Evolutionary conservation across 2,888 invertebrate genomes (phyloP).

Genomic region (Bhutanitis thaidina): DNA sequence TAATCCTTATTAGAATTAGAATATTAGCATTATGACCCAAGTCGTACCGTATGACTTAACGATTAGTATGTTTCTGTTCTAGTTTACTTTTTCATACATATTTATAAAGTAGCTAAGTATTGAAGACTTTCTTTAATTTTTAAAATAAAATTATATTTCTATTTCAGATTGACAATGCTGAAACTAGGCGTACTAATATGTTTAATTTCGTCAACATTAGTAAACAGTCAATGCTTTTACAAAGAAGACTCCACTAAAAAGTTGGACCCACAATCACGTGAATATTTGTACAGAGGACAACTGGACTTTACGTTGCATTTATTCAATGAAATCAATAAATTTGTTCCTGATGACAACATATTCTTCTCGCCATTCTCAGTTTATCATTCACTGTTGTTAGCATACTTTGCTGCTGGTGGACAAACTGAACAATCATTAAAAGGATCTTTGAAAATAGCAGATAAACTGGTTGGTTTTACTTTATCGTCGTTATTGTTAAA

Average conservation of each 20-base stretch:
- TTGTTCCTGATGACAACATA: constrained; percentile 85
- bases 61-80: too few relatives aligned
- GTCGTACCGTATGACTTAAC: too few relatives aligned
- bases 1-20: too few relatives aligned
- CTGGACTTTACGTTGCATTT: constrained; percentile 86
- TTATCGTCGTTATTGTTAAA: not conserved
- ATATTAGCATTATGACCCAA: too few relatives aligned
- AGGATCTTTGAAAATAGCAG: constrained; percentile 81
- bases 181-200: constrained; percentile 41
- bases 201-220: constrained; percentile 43
- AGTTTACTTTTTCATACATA: too few relatives aligned
- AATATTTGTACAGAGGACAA: constrained; percentile 62
- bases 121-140: too few relatives aligned
- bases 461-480: constrained; percentile 66
- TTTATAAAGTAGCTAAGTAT: too few relatives aligned
- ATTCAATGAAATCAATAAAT: constrained; percentile 82
- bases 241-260: constrained; percentile 68
- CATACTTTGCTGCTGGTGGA: constrained; percentile 87
- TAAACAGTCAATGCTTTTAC: constrained; percentile 64
- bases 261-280: constrained; percentile 55
- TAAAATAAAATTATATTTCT: too few relatives aligned
- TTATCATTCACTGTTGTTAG: constrained; percentile 87
- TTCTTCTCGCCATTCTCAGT: constrained; percentile 95
- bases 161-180: constrained; percentile 53
- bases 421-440: constrained; percentile 84